Evolutionary conservation across 2,797 vertebrate genomes (phyloP).

Genomic region (Microhierax caerulescens): DNA sequence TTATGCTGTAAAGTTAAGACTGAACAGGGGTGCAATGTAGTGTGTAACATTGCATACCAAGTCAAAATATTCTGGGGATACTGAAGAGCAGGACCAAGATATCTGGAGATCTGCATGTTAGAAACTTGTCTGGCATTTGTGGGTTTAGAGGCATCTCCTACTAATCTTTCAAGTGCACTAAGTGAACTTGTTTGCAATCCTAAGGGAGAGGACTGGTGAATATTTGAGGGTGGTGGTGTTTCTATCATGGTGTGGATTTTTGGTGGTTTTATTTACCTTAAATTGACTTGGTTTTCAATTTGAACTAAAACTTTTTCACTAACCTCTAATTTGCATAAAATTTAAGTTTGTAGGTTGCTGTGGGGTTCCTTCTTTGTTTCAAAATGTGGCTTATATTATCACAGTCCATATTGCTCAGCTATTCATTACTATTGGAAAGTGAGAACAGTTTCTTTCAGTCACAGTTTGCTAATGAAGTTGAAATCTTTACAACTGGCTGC

Average conservation of each 20-base stretch:
- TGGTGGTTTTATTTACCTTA: not conserved
- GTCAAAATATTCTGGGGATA: not conserved
- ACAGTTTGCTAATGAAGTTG: not conserved
- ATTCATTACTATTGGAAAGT: not conserved
- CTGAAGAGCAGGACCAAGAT: not conserved
- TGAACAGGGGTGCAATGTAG: fast-evolving
- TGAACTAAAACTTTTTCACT: not conserved
- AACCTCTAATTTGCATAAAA: not conserved
- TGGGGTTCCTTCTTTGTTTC: not conserved
- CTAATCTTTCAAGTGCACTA: not conserved
- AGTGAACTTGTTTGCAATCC: not conserved
- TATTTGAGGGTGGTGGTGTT: not conserved
- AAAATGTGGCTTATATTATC: not conserved
- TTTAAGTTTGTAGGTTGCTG: not conserved
- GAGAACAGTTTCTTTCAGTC: conserved; percentile 7
- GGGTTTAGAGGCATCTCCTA: not conserved
- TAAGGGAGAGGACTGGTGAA: not conserved
- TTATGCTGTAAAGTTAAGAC: not conserved
- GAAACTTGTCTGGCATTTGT: not conserved
- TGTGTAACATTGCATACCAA: not conserved
- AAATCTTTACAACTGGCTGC: not conserved
- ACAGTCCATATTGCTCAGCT: not conserved
- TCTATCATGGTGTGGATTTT: not conserved
- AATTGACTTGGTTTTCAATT: not conserved
- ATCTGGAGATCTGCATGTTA: not conserved